Percentiles rank a stretch among this genome's conserved stretches.
Conservation (phyloP, 2,113 vertebrate genomes). For the Leptosomus discolor region DNA sequence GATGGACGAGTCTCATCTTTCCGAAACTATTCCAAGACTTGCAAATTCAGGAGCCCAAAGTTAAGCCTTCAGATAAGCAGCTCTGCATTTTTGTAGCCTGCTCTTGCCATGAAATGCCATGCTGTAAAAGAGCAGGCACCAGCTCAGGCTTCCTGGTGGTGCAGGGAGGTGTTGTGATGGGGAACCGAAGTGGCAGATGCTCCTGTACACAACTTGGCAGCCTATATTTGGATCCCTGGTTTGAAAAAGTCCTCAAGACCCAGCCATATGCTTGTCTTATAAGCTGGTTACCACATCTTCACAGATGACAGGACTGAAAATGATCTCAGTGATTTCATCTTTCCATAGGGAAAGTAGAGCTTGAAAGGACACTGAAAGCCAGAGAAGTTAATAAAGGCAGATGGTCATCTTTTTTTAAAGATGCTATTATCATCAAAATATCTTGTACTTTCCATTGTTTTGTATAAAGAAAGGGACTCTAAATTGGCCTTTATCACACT, state of each 20-base stretch:
- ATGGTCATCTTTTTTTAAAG: neutral
- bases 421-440: slow-evolving; percentile 15
- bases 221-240: neutral
- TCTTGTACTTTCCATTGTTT: slow-evolving; percentile 25
- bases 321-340: neutral
- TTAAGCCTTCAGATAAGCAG: neutral
- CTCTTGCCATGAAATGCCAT: neutral
- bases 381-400: neutral
- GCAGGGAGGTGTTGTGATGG: neutral
- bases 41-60: neutral
- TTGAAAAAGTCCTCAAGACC: slow-evolving; percentile 9
- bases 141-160: neutral
- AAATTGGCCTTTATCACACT: slow-evolving; percentile 33
- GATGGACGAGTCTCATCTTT: neutral
- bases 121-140: neutral
- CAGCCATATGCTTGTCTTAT: neutral
- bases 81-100: neutral
- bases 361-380: neutral
- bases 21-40: neutral
- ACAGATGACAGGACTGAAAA: neutral
- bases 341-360: neutral
- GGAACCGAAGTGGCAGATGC: neutral
- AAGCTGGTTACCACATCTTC: neutral
- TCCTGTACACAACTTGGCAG: neutral
- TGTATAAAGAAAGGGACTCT: slow-evolving; percentile 2